Conservation (phyloP, 1,140 invertebrate species). For the Amphibalanus amphitrite region DNA sequence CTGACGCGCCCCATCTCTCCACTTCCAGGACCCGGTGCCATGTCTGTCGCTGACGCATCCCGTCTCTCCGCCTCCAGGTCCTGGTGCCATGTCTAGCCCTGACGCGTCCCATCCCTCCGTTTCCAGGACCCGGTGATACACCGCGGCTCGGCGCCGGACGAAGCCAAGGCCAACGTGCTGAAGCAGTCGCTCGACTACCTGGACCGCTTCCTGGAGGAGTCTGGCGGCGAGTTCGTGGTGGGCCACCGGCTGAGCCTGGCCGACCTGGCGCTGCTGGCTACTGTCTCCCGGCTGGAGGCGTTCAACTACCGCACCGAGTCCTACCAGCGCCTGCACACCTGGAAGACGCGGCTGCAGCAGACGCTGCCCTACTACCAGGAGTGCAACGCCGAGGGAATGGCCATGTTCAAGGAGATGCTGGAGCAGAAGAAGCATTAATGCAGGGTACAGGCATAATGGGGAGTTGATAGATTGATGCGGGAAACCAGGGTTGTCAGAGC, state of each 20-base stretch:
- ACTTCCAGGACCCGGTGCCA: too few relatives aligned
- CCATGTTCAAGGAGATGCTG: conserved; percentile 17
- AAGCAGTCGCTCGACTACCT: conserved; percentile 21
- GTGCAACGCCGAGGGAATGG: conserved; percentile 20
- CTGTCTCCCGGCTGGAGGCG: conserved; percentile 19
- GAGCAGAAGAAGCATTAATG: too few relatives aligned
- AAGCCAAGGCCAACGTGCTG: conserved; percentile 20
- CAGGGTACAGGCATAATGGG: too few relatives aligned
- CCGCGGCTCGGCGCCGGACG: conserved; percentile 9
- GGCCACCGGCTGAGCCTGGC: conserved; percentile 22
- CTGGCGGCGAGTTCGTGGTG: conserved; percentile 19
- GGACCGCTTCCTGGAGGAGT: conserved; percentile 17
- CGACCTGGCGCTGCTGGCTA: conserved; percentile 22
- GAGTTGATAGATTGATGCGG: too few relatives aligned
- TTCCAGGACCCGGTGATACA: not conserved
- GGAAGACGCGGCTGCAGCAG: conserved; percentile 20
- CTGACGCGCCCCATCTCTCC: too few relatives aligned
- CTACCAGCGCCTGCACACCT: conserved; percentile 20
- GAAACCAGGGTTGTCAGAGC: too few relatives aligned
- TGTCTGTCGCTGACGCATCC: too few relatives aligned
- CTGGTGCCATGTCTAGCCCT: too few relatives aligned
- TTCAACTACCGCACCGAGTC: conserved; percentile 19
- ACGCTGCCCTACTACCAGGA: conserved; percentile 22
- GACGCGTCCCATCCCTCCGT: too few relatives aligned
- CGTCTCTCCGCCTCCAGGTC: too few relatives aligned